Conservation (phyloP, 2,888 invertebrate species). For the Minunthozetes semirufus region DNA sequence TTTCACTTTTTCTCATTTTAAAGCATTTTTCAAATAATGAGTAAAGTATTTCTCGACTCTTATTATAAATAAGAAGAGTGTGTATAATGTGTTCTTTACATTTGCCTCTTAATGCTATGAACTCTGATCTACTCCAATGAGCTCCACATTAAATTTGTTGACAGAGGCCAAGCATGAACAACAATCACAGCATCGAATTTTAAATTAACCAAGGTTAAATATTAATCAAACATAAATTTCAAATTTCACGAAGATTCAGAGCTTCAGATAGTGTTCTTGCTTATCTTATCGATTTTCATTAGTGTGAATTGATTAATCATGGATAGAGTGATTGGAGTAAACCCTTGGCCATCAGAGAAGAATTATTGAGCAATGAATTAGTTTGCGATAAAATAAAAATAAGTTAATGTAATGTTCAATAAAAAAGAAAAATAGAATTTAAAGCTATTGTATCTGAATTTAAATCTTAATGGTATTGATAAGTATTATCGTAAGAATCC, state of each 20-base stretch:
- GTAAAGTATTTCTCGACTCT: not conserved
- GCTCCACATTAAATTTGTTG: not conserved
- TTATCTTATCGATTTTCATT: too few species aligned
- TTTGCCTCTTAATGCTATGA: not conserved
- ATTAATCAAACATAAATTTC: too few species aligned
- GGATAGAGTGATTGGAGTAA: too few species aligned
- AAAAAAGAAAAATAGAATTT: not conserved
- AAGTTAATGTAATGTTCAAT: not conserved
- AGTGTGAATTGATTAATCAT: too few species aligned
- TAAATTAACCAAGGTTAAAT: too few species aligned
- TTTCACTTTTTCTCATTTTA: not conserved
- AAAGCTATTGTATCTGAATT: not conserved
- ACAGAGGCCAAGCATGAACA: too few species aligned
- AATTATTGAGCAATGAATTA: constrained; percentile 16
- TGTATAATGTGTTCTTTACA: too few species aligned
- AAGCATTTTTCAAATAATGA: not conserved
- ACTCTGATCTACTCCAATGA: not conserved
- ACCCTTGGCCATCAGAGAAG: not conserved
- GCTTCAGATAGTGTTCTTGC: too few species aligned
- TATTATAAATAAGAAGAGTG: not conserved
- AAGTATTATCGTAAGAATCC: not conserved
- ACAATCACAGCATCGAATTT: too few species aligned
- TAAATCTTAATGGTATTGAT: constrained; percentile 9
- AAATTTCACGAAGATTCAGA: too few species aligned
- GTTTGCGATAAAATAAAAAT: constrained; percentile 9